phyloP scores from a whole-genome alignment of 2,797 vertebrate species.

The Crax fasciolata region DNA sequence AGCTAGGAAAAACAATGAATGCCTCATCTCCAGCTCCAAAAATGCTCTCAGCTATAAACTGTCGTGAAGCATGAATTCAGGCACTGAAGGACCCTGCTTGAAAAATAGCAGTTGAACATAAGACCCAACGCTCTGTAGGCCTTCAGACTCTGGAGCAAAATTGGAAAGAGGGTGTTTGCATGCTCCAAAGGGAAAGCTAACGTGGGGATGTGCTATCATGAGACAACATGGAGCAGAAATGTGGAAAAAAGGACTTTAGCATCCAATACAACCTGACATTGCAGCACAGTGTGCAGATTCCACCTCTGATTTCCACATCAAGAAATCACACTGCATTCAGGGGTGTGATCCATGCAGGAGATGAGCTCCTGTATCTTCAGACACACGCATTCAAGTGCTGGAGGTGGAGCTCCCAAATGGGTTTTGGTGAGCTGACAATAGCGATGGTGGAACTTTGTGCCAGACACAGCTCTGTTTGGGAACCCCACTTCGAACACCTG shows the following conservation, averaged over 20 bases:
- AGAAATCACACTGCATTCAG: not conserved
- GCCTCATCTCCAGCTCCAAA: not conserved
- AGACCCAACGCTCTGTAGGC: not conserved
- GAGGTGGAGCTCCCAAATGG: not conserved
- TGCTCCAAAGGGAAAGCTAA: not conserved
- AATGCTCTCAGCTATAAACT: not conserved
- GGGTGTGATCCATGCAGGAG: not conserved
- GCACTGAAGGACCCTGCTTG: not conserved
- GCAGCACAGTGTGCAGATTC: not conserved
- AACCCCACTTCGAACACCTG: not conserved
- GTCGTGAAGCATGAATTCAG: accelerated
- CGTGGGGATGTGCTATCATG: not conserved
- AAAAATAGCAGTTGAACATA: accelerated
- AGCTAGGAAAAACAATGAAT: not conserved
- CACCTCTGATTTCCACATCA: not conserved
- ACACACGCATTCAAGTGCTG: accelerated
- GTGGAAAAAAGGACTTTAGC: not conserved
- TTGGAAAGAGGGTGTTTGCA: not conserved
- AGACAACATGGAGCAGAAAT: not conserved
- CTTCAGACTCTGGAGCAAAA: not conserved
- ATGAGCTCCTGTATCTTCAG: not conserved
- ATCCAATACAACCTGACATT: not conserved
- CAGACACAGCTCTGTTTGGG: not conserved
- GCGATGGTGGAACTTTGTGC: not conserved
- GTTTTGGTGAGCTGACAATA: not conserved